Evolutionary conservation across 2,888 invertebrate genomes (phyloP).

Genomic region (Cataglyphis albicans): DNA sequence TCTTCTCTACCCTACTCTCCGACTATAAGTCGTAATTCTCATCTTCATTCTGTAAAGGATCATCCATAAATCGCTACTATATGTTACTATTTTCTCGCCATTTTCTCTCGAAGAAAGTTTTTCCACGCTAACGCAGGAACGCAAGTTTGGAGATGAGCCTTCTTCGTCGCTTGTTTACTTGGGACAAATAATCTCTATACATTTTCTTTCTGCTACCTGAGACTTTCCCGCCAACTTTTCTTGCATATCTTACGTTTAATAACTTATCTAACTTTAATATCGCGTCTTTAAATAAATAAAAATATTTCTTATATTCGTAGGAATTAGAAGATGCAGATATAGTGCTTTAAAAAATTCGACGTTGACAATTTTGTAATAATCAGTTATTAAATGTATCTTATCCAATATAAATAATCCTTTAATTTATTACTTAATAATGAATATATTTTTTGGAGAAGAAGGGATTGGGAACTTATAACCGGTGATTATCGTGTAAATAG

Average conservation of each 20-base stretch:
- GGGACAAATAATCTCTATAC: slow-evolving; percentile 12
- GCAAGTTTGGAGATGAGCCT: neutral
- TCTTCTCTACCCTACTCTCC: neutral
- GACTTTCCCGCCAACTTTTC: neutral
- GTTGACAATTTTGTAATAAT: neutral
- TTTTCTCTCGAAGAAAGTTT: neutral
- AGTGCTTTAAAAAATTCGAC: neutral
- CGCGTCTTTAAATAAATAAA: neutral
- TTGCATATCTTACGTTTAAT: neutral
- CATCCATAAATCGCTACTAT: neutral
- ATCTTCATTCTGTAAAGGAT: neutral
- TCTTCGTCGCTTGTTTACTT: slow-evolving; percentile 9
- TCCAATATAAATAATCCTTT: neutral
- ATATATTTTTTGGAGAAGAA: neutral
- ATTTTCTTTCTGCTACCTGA: neutral
- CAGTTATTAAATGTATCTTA: neutral
- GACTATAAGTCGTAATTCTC: neutral
- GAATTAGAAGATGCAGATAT: neutral
- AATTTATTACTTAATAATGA: neutral
- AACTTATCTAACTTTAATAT: slow-evolving; percentile 14
- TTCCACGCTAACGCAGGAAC: neutral
- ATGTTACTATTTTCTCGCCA: neutral
- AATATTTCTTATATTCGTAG: neutral
- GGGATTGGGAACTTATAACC: neutral
- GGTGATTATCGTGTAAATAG: neutral